These are phyloP conservation scores for Mythimna lalbum DNA, from an alignment of 2,888 invertebrate genomes.

Conservation along the genomic window DNA sequence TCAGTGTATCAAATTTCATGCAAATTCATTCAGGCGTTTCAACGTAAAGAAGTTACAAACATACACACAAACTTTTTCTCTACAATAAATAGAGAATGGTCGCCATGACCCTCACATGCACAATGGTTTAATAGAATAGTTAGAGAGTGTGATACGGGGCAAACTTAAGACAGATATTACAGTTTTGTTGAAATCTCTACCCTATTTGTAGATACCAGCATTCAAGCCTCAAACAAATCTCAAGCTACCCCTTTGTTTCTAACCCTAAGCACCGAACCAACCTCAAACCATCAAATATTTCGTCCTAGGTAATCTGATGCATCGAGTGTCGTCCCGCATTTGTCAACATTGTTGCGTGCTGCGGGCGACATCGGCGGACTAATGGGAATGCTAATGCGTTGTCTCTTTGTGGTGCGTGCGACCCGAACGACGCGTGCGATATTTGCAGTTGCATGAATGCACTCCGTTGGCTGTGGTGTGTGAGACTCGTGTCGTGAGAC, in stretches of 20 bases:
- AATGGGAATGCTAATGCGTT: constrained; percentile 67
- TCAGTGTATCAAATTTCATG: too few relatives aligned
- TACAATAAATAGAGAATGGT: too few relatives aligned
- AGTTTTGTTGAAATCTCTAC: too few relatives aligned
- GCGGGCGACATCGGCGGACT: constrained; percentile 61
- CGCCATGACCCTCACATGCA: too few relatives aligned
- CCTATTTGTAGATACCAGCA: background rate
- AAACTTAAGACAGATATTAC: too few relatives aligned
- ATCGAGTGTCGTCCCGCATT: constrained; percentile 45
- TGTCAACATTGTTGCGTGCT: constrained; percentile 65
- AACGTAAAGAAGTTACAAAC: too few relatives aligned
- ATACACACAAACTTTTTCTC: too few relatives aligned
- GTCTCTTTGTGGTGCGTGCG: constrained; percentile 55
- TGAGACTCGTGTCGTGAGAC: background rate
- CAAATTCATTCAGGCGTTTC: too few relatives aligned
- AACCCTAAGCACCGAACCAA: constrained; percentile 8
- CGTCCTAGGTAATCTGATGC: constrained; percentile 33
- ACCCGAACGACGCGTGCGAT: constrained; percentile 22
- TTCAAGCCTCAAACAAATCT: background rate
- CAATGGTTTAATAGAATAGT: too few relatives aligned
- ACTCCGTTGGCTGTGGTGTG: constrained; percentile 31
- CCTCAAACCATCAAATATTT: constrained; percentile 42
- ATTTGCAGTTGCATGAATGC: constrained; percentile 39
- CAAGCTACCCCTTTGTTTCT: background rate
- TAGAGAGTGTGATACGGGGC: too few relatives aligned